phyloP scores from a whole-genome alignment of 2,888 invertebrate species.

The Sinodicranocentrus sp. region DNA sequence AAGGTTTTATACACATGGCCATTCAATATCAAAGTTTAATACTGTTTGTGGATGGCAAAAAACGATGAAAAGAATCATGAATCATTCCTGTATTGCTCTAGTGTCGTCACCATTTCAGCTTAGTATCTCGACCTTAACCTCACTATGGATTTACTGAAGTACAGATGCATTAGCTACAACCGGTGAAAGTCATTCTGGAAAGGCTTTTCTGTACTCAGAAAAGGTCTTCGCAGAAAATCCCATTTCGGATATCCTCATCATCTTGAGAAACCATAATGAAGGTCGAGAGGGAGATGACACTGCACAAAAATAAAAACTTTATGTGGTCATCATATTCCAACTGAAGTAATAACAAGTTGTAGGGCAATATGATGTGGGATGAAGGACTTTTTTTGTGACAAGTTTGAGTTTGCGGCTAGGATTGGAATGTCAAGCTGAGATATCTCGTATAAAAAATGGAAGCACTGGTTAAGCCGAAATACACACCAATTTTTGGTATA shows the following conservation, averaged over 20 bases:
- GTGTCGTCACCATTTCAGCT: constrained; percentile 21
- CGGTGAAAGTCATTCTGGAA: constrained; percentile 16
- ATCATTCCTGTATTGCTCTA: constrained; percentile 45
- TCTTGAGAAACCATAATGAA: constrained; percentile 41
- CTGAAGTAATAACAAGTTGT: not conserved
- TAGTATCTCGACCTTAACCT: constrained; percentile 56
- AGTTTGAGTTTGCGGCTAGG: no score
- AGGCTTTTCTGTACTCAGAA: constrained; percentile 29
- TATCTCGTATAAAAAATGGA: no score
- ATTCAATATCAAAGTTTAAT: constrained; percentile 28
- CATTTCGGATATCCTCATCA: constrained; percentile 35
- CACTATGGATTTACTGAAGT: constrained; percentile 29
- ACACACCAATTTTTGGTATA: no score
- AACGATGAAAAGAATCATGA: constrained; percentile 42
- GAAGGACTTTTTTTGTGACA: no score
- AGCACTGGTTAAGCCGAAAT: no score
- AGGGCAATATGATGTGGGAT: no score
- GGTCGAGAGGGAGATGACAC: constrained; percentile 26
- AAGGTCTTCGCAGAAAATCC: constrained; percentile 39
- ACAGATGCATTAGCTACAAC: not conserved
- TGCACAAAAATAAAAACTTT: constrained; percentile 13
- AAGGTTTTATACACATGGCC: not conserved
- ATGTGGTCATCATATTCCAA: not conserved
- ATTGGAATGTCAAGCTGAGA: no score
- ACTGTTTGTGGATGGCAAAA: not conserved